Base-by-base conservation (phyloP, 2,113 vertebrate species). In the Rhabdomys dilectus region DNA sequence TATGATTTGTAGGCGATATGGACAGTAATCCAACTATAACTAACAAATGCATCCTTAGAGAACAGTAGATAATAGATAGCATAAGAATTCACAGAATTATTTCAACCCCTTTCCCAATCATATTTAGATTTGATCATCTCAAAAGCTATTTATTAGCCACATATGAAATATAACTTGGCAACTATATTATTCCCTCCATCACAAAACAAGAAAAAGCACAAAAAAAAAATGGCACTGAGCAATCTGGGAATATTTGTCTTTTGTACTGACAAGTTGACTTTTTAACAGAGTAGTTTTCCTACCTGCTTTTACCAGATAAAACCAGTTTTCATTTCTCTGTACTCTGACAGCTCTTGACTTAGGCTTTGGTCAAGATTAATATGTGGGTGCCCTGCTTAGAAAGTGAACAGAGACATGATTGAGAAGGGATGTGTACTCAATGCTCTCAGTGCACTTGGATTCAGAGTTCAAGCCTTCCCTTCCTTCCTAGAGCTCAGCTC, bases 261-360 rank as follows among this genome's bases (percentile, higher is more conserved):
- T 66, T 96, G 39, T 95, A 70, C 1, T 21, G 31, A 84, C 34
- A 70, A 89, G 39, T 53, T 75, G 66, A 92, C 39, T 86, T 95
- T 95, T 56, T 39, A 24, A 88, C 53, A 82, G 48, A 53, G 36
- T 62, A 76, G 58, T 81, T 94, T 95, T 95, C 81, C 48, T 36
- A 58, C 36, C 96, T 97, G 48, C 26, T 96, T 94, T 95, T 56
- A 76, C 94, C 70, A 93, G 62, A 94, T 94, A 93, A 94, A 96
- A 93, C 29, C 29, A 53, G 29, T 15, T 96, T 89, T 34, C 22
- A 26, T 26, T 72, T 26, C 17, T 29, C 73, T 77, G 56, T 21
- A 80, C 8, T 87, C 6, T 45, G 60, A 92, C 88, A 72, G 26
- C 29, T 77, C 15, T 2, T 73, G 45, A 88, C 21, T 34, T 68